A percentile compares a stretch with the other conserved stretches of the same genome.
Evolutionary conservation across 1,140 invertebrate species (phyloP).

Genomic region (Tigriopus japonicus): DNA sequence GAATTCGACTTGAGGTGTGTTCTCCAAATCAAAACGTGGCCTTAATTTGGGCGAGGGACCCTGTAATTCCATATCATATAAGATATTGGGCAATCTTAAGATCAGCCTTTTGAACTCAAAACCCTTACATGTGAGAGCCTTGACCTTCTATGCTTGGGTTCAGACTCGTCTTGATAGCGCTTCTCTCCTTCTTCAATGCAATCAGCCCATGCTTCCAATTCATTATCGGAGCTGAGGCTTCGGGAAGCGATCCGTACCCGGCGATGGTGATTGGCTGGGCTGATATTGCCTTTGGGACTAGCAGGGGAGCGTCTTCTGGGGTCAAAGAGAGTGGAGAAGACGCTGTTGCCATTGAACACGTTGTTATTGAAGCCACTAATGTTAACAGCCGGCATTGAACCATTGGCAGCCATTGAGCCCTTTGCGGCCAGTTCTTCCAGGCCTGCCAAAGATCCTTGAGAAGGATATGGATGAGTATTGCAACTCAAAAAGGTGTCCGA

Average conservation of each 20-base stretch:
- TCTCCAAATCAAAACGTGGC: neutral
- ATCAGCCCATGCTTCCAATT: slow-evolving; percentile 1
- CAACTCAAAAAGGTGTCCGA: slow-evolving; percentile 88
- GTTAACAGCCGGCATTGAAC: slow-evolving; percentile 6
- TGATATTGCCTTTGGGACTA: neutral
- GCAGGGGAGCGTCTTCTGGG: neutral
- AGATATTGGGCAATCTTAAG: neutral
- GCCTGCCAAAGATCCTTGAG: slow-evolving; percentile 27
- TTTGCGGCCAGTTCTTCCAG: slow-evolving; percentile 7
- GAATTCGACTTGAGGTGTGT: neutral
- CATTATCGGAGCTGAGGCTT: slow-evolving; percentile 2
- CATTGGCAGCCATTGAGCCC: slow-evolving; percentile 13
- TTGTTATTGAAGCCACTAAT: neutral
- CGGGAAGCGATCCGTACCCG: neutral
- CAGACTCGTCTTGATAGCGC: neutral
- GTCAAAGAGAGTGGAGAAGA: neutral
- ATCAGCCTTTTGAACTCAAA: neutral
- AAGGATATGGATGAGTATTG: slow-evolving; percentile 78
- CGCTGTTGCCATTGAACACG: neutral
- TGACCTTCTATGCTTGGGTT: slow-evolving; percentile 5
- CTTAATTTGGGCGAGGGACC: neutral
- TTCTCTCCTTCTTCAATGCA: neutral
- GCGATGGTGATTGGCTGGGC: neutral
- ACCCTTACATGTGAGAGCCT: neutral
- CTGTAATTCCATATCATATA: neutral